phyloP scores from a whole-genome alignment of 2,888 invertebrate genomes.

The Drosophila neutralis region DNA sequence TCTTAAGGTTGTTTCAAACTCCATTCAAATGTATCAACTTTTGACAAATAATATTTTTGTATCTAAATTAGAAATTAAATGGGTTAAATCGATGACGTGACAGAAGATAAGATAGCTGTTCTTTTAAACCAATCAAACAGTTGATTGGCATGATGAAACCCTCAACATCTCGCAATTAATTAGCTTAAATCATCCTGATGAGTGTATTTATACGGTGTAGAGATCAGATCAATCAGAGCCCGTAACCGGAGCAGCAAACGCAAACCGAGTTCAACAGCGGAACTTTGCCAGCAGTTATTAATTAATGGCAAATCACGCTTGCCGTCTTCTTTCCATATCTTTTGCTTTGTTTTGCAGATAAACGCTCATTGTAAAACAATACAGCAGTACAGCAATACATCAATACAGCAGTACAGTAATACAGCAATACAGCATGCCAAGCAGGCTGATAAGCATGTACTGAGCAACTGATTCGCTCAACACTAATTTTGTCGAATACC shows the following conservation, averaged over 20 bases:
- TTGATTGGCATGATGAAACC: background rate
- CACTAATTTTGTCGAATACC: conserved; percentile 2
- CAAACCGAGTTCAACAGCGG: conserved; percentile 18
- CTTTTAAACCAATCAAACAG: background rate
- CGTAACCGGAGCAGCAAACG: conserved; percentile 29
- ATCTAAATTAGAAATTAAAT: background rate
- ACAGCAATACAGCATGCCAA: conserved; percentile 6
- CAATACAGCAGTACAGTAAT: background rate
- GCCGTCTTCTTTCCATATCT: conserved; percentile 34
- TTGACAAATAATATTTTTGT: background rate
- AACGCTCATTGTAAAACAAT: conserved; percentile 3
- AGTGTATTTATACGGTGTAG: background rate
- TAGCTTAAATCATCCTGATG: background rate
- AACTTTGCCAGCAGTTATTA: conserved; percentile 41
- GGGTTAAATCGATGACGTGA: background rate
- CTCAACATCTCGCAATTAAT: background rate
- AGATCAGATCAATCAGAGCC: too few relatives aligned
- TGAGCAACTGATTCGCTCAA: conserved; percentile 16
- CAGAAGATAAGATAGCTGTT: background rate
- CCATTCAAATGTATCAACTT: background rate
- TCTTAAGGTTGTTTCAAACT: background rate
- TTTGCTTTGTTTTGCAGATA: conserved; percentile 41
- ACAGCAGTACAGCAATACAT: background rate
- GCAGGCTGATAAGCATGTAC: conserved; percentile 33
- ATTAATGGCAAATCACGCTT: conserved; percentile 50